Evolutionary conservation across 2,888 invertebrate species (phyloP), one percentile per base, ranked within the genome.

Genomic region (Schizaphis graminum): DNA sequence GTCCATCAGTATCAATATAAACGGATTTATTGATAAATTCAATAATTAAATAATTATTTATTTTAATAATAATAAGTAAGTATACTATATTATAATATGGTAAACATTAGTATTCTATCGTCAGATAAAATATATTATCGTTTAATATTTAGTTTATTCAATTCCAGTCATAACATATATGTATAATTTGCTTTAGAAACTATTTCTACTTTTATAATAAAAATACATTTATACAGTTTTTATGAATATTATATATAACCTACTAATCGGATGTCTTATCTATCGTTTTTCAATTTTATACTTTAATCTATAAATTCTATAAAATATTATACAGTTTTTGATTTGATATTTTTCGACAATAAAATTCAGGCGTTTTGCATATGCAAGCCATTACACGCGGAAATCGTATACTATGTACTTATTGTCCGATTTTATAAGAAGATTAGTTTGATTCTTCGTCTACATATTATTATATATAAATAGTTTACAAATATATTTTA

Each of bases 401-500:
- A 35, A 77, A 77, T 77, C 35, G 77, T 77, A 77, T 77, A 35
- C 77, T 35, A 77, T 21, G 35, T 77, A 77, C 77, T 77, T 77
- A 77, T 77, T 35, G 35, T 77, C 21, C 8, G 21, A 7, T 21
- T 35, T 77, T 35, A 77, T 35, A 8, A 8, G 21, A 77, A 21
- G 35, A 35, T 21, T 35, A 26, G 35, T 77, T 35, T 21, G 35
- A 3, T 77, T 35, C 35, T 77, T 21, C 2, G 21, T 77, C 8
- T 35, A 41, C 35, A 77, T 77, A 77, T 41, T 77, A 77, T 77
- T 21, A 24, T 35, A 77, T 77, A 77, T 35, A 77, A 77, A 35
- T 77, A 35, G 35, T 77, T 77, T 35, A 77, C 77, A 89, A 26
- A 89, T 56, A 89, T 89, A 89, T 26, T 89, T 89, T 21, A 89